Evolutionary conservation across 1,140 invertebrate species (phyloP), one percentile per base, ranked within the genome.

Genomic region (Battus philenor): DNA sequence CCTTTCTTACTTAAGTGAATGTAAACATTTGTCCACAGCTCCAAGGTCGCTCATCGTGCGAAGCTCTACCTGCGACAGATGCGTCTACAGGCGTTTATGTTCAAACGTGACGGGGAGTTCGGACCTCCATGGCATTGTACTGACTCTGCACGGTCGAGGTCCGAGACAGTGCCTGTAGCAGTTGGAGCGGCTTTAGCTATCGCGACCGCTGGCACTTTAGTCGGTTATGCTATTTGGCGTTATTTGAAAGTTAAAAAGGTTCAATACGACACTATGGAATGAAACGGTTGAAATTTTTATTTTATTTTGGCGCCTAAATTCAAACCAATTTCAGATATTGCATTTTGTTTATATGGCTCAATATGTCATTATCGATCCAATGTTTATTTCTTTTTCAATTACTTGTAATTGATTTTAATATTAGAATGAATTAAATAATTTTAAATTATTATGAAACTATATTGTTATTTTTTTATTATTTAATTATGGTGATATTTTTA

Each of bases 261-360:
- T 2, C 93, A 96, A 66, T 97, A 97, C 74, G 95, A 95, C 66
- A 96, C 94, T 0, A 97, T 97, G 95, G 93, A 96, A 74, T 97
- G 66, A 76, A 51, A 36, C 18, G 18, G 18, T 20, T 20, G 18
- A 20, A 2, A 3, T 6, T 20, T 6, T 20, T 20, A n/a, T n/a
- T n/a, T n/a, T n/a, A n/a, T n/a, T n/a, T n/a, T n/a, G n/a, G n/a
- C n/a, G n/a, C n/a, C n/a, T n/a, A n/a, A n/a, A n/a, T n/a, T n/a
- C n/a, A n/a, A n/a, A n/a, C n/a, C n/a, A n/a, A n/a, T n/a, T n/a
- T n/a, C n/a, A n/a, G n/a, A n/a, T n/a, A n/a, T n/a, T n/a, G n/a
- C n/a, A n/a, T n/a, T n/a, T n/a, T n/a, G n/a, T n/a, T n/a, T n/a
- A n/a, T n/a, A n/a, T n/a, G n/a, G n/a, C n/a, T n/a, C n/a, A n/a